Evolutionary conservation across 92 coral and sea anemone genomes (phyloP).

Genomic region (Palythoa heliodiscus): DNA sequence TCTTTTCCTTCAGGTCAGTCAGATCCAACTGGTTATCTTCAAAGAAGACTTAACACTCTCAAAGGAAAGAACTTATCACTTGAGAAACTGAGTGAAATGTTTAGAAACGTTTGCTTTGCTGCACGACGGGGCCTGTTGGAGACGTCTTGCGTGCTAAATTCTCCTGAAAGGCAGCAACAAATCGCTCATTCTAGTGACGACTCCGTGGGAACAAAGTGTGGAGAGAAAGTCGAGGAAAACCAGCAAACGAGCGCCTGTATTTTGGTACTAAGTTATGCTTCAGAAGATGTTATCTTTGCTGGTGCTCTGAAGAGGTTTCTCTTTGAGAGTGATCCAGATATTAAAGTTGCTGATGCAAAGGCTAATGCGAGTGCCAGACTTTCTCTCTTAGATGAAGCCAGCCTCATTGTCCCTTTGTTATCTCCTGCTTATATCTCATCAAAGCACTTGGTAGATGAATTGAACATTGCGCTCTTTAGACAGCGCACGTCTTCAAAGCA

Average conservation of each 20-base stretch:
- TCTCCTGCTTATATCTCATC: conserved; percentile 73
- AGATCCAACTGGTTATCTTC: conserved; percentile 30
- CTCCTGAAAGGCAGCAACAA: conserved; percentile 32
- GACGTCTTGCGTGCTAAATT: conserved; percentile 21
- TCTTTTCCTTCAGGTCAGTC: conserved; percentile 25
- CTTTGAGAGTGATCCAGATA: conserved; percentile 50
- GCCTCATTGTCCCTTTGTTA: conserved; percentile 70
- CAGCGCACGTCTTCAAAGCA: conserved; percentile 67
- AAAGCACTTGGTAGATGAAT: conserved; percentile 82
- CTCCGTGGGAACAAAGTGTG: background rate
- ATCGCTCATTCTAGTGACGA: conserved; percentile 1
- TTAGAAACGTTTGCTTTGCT: conserved; percentile 64
- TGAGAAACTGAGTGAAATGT: conserved; percentile 59
- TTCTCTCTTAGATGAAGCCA: conserved; percentile 73
- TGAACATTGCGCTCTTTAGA: conserved; percentile 88
- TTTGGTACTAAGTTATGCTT: conserved; percentile 73
- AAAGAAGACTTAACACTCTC: conserved; percentile 41
- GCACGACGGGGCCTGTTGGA: conserved; percentile 42
- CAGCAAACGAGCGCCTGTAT: conserved; percentile 20
- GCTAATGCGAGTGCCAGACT: conserved; percentile 72
- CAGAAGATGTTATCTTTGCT: conserved; percentile 59
- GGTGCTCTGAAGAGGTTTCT: conserved; percentile 67
- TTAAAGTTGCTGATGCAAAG: conserved; percentile 61
- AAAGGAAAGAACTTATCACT: conserved; percentile 41
- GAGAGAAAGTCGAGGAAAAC: background rate